A percentile compares a stretch with the other conserved stretches of the same genome.
Evolutionary conservation across 2,888 invertebrate species (phyloP).

Genomic region (Leptopilina drosophilae): DNA sequence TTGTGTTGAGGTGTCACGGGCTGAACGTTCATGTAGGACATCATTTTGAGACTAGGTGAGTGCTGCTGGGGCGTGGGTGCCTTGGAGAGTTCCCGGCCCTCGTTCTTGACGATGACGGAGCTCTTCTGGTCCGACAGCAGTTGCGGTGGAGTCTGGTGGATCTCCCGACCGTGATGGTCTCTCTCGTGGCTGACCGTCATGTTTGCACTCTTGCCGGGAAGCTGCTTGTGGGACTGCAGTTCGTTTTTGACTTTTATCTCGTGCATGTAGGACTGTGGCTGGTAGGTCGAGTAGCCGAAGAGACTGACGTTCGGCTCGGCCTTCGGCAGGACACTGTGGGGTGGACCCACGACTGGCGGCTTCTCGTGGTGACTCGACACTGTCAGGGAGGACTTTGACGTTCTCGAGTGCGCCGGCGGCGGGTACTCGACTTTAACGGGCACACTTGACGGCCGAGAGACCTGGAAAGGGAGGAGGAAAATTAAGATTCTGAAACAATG

Average conservation of each 20-base stretch:
- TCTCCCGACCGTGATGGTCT: conserved; percentile 72
- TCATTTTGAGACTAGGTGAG: conserved; percentile 74
- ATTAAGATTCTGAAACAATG: not conserved
- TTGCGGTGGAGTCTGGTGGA: conserved; percentile 83
- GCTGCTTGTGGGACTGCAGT: conserved; percentile 68
- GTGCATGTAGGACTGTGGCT: conserved; percentile 77
- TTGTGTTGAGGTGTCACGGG: conserved; percentile 70
- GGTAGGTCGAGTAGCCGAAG: conserved; percentile 83
- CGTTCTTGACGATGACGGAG: conserved; percentile 89
- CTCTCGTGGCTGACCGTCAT: conserved; percentile 74
- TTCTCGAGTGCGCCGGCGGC: conserved; percentile 78
- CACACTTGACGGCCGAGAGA: conserved; percentile 73
- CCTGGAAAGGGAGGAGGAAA: conserved; percentile 57
- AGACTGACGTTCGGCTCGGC: conserved; percentile 84
- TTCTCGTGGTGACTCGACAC: conserved; percentile 73
- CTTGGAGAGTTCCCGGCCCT: conserved; percentile 81
- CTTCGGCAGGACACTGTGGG: conserved; percentile 77
- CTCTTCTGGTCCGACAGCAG: conserved; percentile 84
- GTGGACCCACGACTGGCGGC: conserved; percentile 57
- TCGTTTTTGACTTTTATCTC: conserved; percentile 83
- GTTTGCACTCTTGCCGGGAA: conserved; percentile 71
- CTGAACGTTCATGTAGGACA: conserved; percentile 74
- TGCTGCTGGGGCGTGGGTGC: conserved; percentile 77
- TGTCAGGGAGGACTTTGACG: conserved; percentile 74
- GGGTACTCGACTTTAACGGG: conserved; percentile 74